Percentiles rank a stretch among this genome's conserved stretches.
These are phyloP conservation scores for Sphaeramia orbicularis DNA, from an alignment of 2,797 vertebrate genomes.

Conservation along the genomic window DNA sequence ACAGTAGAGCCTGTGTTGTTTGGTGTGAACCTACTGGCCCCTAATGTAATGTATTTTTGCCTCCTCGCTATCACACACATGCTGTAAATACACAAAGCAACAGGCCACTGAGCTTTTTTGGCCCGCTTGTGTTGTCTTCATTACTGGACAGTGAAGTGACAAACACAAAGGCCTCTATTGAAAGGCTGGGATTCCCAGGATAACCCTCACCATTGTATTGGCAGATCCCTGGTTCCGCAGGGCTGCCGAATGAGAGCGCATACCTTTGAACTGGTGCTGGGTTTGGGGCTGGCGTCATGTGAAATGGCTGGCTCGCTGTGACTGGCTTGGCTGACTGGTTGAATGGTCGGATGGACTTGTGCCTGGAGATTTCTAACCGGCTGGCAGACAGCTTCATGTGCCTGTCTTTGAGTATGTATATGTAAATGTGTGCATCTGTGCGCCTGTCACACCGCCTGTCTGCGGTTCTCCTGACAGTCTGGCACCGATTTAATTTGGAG, in stretches of 20 bases:
- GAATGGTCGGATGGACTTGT: slow-evolving; percentile 32
- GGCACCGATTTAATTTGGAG: slow-evolving; percentile 26
- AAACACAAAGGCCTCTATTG: slow-evolving; percentile 73
- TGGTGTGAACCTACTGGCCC: too few relatives aligned
- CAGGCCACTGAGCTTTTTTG: slow-evolving; percentile 57
- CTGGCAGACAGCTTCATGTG: slow-evolving; percentile 43
- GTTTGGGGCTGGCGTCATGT: slow-evolving; percentile 33
- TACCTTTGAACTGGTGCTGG: slow-evolving; percentile 50
- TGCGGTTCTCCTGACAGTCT: slow-evolving; percentile 16
- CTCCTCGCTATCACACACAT: slow-evolving; percentile 18
- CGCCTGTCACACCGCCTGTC: slow-evolving; percentile 33
- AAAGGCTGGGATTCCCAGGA: slow-evolving; percentile 72
- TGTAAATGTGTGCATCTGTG: slow-evolving; percentile 51
- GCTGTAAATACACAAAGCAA: slow-evolving; percentile 35
- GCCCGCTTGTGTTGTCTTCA: slow-evolving; percentile 66
- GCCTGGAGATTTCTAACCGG: slow-evolving; percentile 48
- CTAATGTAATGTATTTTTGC: slow-evolving; percentile 25
- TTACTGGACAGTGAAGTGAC: slow-evolving; percentile 60
- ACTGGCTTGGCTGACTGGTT: slow-evolving; percentile 11
- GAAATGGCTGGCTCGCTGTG: slow-evolving; percentile 34
- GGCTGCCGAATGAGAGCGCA: slow-evolving; percentile 65
- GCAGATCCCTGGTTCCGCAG: slow-evolving; percentile 67
- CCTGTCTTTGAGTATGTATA: slow-evolving; percentile 30
- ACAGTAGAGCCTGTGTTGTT: too few relatives aligned
- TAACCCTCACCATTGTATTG: slow-evolving; percentile 72